phyloP scores from a whole-genome alignment of 1,140 invertebrate species.

The Semibalanus balanoides region DNA sequence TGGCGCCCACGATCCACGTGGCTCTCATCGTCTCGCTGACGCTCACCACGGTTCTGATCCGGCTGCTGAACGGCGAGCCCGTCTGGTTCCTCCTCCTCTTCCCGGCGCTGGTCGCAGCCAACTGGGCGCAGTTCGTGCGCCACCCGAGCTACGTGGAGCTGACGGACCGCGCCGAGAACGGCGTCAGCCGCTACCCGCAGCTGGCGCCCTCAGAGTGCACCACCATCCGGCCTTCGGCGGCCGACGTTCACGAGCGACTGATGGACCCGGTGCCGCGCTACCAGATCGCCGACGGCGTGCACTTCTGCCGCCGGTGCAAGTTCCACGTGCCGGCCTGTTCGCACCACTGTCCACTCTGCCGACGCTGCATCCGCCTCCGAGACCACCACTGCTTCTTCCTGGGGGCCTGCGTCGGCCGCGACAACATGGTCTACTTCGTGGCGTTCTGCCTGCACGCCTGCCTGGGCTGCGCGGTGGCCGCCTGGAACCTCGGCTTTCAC shows the following conservation, averaged over 20 bases:
- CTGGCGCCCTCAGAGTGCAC: neutral
- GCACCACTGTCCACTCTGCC: slow-evolving; percentile 21
- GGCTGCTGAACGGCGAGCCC: neutral
- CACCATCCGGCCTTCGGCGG: neutral
- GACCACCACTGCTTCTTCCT: slow-evolving; percentile 22
- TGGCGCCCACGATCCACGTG: neutral
- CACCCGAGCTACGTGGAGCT: neutral
- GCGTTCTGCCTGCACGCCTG: slow-evolving; percentile 21
- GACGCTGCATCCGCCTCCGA: slow-evolving; percentile 19
- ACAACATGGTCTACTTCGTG: slow-evolving; percentile 21
- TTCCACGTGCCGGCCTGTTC: neutral
- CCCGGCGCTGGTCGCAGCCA: neutral
- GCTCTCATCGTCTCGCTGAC: neutral
- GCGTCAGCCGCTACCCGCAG: neutral
- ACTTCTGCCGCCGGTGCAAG: neutral
- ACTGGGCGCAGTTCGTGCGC: neutral
- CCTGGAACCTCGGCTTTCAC: neutral
- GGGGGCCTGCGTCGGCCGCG: slow-evolving; percentile 20
- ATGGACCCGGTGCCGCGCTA: neutral
- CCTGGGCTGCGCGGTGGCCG: slow-evolving; percentile 14
- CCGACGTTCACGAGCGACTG: neutral
- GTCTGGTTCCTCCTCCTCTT: neutral
- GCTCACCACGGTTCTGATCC: neutral
- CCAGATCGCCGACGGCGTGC: neutral
- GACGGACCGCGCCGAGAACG: neutral